Evolutionary conservation across 2,888 invertebrate genomes (phyloP).

Genomic region (Himalopsyche japonica): DNA sequence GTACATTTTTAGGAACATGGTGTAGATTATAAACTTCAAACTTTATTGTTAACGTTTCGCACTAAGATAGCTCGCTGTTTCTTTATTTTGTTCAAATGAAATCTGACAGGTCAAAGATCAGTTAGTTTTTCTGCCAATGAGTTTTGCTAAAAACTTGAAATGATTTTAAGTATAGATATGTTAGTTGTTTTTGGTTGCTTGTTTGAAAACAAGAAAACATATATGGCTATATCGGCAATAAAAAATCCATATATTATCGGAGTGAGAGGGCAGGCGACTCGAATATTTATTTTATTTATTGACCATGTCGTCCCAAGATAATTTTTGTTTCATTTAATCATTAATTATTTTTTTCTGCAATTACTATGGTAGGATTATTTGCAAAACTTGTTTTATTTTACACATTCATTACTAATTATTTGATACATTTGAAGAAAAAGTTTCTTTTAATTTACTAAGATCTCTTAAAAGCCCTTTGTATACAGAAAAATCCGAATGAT

Average conservation of each 20-base stretch:
- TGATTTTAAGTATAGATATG: background rate
- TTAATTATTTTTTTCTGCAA: too few relatives aligned
- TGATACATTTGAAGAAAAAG: too few relatives aligned
- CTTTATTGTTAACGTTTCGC: background rate
- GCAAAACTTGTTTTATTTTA: too few relatives aligned
- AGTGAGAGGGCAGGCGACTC: background rate
- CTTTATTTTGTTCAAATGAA: background rate
- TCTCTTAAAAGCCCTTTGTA: too few relatives aligned
- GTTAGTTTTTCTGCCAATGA: background rate
- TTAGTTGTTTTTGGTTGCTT: background rate
- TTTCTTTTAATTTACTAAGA: too few relatives aligned
- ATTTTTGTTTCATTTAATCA: background rate
- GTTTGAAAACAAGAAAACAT: background rate
- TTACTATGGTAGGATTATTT: too few relatives aligned
- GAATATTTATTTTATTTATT: background rate
- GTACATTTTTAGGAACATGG: background rate
- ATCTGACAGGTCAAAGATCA: background rate
- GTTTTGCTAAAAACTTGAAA: background rate
- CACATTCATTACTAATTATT: too few relatives aligned
- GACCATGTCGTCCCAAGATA: background rate
- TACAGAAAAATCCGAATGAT: too few relatives aligned
- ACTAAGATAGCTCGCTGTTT: background rate
- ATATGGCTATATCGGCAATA: background rate
- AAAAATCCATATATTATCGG: background rate
- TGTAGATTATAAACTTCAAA: background rate